Percentiles rank a stretch among this genome's conserved stretches.
phyloP scores from a whole-genome alignment of 1,140 invertebrate genomes.

The Lanistes nyassanus region DNA sequence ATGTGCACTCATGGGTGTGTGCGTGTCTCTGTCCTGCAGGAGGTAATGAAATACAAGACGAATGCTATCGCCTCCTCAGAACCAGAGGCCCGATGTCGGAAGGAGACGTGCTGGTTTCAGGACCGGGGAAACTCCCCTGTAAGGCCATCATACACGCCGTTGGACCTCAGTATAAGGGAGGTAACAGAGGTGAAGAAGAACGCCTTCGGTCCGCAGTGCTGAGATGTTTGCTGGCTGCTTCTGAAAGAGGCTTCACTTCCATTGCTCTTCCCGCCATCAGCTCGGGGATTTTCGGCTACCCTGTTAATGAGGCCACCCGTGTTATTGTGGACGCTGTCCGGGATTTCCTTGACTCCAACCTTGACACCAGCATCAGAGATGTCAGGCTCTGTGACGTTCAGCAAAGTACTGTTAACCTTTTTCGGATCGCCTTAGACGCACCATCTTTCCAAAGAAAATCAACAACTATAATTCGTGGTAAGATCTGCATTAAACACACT shows the following conservation, averaged over 20 bases:
- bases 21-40: not conserved
- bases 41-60: not conserved
- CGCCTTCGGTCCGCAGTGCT: no score
- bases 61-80: not conserved
- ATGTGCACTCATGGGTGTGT: not conserved
- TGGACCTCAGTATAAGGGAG: not conserved
- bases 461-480: no score
- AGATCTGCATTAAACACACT: no score
- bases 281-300: not conserved
- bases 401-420: no score
- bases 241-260: not conserved
- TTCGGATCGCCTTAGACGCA: no score
- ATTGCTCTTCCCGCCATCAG: not conserved
- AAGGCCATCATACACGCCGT: slow-evolving; percentile 33
- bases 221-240: no score
- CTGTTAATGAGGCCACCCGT: not conserved
- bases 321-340: not conserved
- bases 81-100: not conserved
- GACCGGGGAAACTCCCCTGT: slow-evolving; percentile 20
- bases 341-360: not conserved
- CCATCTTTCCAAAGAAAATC: no score
- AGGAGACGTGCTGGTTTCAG: no score
- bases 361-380: no score
- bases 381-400: no score
- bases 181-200: no score